Conservation (phyloP, 2,113 vertebrate species). For the Elachura formosa region DNA sequence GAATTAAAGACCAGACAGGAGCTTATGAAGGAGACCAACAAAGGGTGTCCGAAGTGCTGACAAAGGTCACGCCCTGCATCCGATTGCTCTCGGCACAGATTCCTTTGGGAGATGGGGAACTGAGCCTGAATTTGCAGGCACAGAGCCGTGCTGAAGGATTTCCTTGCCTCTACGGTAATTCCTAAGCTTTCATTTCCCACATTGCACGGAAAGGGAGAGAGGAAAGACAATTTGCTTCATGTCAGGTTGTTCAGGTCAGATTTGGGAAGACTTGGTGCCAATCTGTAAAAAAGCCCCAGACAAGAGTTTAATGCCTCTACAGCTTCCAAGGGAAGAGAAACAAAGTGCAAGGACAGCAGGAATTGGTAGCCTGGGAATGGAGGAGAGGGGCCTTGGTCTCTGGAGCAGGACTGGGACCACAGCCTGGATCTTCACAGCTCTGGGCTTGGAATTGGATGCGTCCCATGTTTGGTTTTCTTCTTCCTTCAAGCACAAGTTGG, state of each 20-base stretch:
- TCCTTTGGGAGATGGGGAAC: neutral
- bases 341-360: neutral
- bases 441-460: rapidly evolving
- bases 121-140: neutral
- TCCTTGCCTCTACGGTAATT: neutral
- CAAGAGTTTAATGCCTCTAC: rapidly evolving
- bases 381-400: neutral
- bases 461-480: neutral
- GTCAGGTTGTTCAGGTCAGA: neutral
- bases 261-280: rapidly evolving
- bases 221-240: neutral
- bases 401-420: neutral
- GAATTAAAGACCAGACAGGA: neutral
- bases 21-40: neutral
- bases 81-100: neutral
- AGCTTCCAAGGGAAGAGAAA: neutral
- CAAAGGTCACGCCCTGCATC: neutral
- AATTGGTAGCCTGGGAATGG: neutral
- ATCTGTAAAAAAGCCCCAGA: neutral
- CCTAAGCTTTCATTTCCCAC: neutral
- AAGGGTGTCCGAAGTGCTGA: neutral
- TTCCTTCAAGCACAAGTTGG: neutral
- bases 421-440: neutral
- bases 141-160: neutral
- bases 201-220: neutral